Evolutionary conservation across 2,888 invertebrate genomes (phyloP), one percentile per base, ranked within the genome.

Genomic region (Balanococcus diminutus): DNA sequence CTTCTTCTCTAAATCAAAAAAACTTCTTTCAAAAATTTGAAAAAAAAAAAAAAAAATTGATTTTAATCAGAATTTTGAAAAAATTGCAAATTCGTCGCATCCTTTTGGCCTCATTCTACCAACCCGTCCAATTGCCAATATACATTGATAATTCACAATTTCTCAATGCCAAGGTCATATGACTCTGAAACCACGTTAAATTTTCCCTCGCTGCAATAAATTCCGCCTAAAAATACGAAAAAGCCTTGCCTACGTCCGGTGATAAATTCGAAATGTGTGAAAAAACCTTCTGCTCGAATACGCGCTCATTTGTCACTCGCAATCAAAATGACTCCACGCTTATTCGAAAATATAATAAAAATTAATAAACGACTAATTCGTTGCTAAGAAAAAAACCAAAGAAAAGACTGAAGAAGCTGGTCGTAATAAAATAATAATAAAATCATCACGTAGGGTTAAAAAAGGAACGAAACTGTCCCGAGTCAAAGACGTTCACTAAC

Each of bases 401-500:
- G 1, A 42, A 81, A 81, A 42, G 46, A 19, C 5, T 22, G n/a
- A 46, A 81, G 31, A 56, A 25, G 11, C 39, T 32, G 11, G 36
- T 75, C 31, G n/a, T 28, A 19, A 19, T n/a, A 36, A 79, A 31
- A 19, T 9, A 79, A 79, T 28, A 75, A 11, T n/a, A 11, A 75
- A 75, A 75, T n/a, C n/a, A n/a, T n/a, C n/a, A n/a, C n/a, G n/a
- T n/a, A n/a, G n/a, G n/a, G n/a, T n/a, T 16, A 79, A 31, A 79
- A 36, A 32, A n/a, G 31, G 51, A 46, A 82, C 82, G 82, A 82
- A 51, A 42, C 42, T 31, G 51, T 82, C 82, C 46, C 22, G 31
- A 82, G 82, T 51, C 46, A 51, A 82, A 82, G 46, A 51, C 51
- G 75, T 82, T 81, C 42, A 42, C 81, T 81, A 39, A 22, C 81